Conservation (phyloP, 2,113 vertebrate genomes). For the Globicephala melas region DNA sequence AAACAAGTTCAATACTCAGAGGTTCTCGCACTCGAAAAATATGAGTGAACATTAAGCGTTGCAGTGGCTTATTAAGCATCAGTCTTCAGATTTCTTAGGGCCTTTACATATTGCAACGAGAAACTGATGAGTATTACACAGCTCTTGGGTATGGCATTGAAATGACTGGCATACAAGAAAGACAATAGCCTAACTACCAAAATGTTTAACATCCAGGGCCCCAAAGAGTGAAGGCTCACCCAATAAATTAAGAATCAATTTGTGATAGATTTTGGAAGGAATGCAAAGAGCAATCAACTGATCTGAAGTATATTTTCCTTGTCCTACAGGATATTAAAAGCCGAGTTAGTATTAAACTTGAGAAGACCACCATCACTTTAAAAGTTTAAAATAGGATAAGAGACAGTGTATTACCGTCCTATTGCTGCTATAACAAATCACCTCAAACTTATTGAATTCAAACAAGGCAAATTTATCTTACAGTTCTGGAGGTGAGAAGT, state of each 20-base stretch:
- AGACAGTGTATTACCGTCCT: not conserved
- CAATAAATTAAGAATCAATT: not conserved
- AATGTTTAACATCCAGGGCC: not conserved
- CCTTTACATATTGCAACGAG: not conserved
- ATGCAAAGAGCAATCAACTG: not conserved
- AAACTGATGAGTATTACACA: not conserved
- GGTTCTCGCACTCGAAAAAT: not conserved
- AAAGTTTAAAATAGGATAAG: not conserved
- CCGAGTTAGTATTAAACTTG: not conserved
- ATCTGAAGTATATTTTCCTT: not conserved
- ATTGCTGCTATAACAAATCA: not conserved
- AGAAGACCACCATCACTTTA: not conserved
- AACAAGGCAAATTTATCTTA: not conserved
- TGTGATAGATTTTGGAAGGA: not conserved
- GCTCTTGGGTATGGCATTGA: not conserved
- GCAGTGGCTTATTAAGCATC: not conserved
- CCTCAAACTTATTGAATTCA: not conserved
- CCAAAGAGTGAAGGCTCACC: not conserved
- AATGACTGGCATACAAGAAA: not conserved
- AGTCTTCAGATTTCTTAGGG: not conserved
- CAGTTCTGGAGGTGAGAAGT: not conserved
- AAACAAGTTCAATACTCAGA: not conserved
- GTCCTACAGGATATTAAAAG: not conserved
- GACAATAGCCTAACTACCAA: not conserved
- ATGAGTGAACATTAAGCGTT: not conserved